phyloP scores from a whole-genome alignment of 2,888 invertebrate species.

The Tigriopus californicus region DNA sequence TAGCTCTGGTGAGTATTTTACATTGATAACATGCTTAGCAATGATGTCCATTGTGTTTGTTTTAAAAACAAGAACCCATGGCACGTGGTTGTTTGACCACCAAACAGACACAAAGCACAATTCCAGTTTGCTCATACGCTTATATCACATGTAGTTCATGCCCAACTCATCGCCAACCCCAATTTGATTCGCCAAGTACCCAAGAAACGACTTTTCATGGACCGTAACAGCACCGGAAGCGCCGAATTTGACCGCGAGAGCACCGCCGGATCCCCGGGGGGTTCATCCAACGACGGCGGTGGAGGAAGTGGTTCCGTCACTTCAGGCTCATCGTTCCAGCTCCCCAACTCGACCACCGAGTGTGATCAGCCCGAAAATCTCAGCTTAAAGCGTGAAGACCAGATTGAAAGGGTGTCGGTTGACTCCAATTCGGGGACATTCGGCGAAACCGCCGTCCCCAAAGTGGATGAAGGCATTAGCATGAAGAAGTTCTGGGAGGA shows the following conservation, averaged over 20 bases:
- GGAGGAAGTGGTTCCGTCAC: too few species aligned
- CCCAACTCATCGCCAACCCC: too few species aligned
- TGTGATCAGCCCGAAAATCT: constrained; percentile 13
- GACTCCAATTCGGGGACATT: background rate
- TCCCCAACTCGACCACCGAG: constrained; percentile 7
- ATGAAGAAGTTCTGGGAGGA: constrained; percentile 13
- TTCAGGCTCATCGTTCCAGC: background rate
- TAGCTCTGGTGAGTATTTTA: constrained; percentile 9
- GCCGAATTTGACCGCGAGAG: constrained; percentile 1
- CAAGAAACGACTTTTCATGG: constrained; percentile 1
- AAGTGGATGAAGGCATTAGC: background rate
- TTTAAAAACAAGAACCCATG: too few species aligned
- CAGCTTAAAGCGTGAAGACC: constrained; percentile 3
- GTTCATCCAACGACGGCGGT: background rate
- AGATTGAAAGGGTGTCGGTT: background rate
- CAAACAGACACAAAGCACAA: too few species aligned
- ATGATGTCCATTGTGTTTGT: too few species aligned
- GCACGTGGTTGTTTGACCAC: too few species aligned
- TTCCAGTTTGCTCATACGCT: too few species aligned
- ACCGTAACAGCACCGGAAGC: background rate
- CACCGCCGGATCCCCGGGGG: constrained; percentile 4
- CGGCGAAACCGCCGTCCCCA: background rate
- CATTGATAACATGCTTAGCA: too few species aligned
- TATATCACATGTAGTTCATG: too few species aligned
- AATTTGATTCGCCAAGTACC: background rate